A percentile compares a stretch with the other conserved stretches of the same genome.
Conservation (phyloP, 2,888 invertebrate genomes). For the Rotaria sp. region DNA sequence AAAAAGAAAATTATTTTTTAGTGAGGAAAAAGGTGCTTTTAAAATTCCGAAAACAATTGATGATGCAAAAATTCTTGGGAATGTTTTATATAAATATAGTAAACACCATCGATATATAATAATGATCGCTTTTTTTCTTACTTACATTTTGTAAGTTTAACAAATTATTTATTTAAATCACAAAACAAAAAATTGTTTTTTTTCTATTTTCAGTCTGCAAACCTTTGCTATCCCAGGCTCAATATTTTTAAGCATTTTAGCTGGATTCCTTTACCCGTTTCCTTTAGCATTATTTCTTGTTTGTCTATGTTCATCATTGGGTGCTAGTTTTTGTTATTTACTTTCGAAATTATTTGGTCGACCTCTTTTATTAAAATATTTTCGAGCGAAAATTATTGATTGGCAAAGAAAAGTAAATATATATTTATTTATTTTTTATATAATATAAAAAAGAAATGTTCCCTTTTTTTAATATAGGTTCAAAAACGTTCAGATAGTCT, state of each 20-base stretch:
- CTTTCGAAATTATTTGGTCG: conserved; percentile 82
- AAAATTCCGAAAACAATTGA: conserved; percentile 86
- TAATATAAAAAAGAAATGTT: not conserved
- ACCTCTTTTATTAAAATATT: conserved; percentile 73
- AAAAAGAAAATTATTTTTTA: conserved; percentile 60
- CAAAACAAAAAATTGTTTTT: not conserved
- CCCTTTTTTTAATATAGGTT: conserved; percentile 43
- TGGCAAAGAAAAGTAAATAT: conserved; percentile 73
- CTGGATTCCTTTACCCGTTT: conserved; percentile 91
- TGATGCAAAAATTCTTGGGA: conserved; percentile 86
- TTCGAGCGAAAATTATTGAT: conserved; percentile 74
- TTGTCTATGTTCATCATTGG: conserved; percentile 78
- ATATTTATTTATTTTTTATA: not conserved
- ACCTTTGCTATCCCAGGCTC: conserved; percentile 99
- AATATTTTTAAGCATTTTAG: conserved; percentile 87
- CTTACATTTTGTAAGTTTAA: conserved; percentile 79
- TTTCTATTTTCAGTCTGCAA: conserved; percentile 69
- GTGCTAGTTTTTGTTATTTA: conserved; percentile 87
- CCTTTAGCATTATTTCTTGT: conserved; percentile 75
- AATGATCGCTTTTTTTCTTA: conserved; percentile 74
- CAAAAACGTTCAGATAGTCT: conserved; percentile 75
- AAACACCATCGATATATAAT: conserved; percentile 85
- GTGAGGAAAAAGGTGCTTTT: conserved; percentile 74
- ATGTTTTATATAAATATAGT: conserved; percentile 81
- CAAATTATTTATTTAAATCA: not conserved